These are phyloP conservation scores for Nibea coibor DNA, from an alignment of 2,113 vertebrate species.

Conservation along the genomic window DNA sequence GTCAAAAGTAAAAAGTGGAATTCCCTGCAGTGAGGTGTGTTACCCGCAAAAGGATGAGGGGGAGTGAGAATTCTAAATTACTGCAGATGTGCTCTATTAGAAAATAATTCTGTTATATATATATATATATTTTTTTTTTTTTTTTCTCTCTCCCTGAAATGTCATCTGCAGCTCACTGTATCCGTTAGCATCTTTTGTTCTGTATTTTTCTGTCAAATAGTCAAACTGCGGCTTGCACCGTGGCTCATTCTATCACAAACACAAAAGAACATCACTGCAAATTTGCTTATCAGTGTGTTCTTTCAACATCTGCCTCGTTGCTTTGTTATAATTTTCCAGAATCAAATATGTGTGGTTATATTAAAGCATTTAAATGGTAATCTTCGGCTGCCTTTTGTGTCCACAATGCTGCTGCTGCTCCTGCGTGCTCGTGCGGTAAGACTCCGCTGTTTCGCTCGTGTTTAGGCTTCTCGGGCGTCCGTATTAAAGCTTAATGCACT, in stretches of 20 bases:
- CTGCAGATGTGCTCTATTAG: conserved; percentile 58
- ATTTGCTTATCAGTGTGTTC: conserved; percentile 73
- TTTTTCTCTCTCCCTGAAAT: conserved; percentile 33
- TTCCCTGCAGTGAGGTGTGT: conserved; percentile 77
- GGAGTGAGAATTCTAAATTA: conserved; percentile 69
- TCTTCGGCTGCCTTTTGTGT: conserved; percentile 59
- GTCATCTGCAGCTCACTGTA: conserved; percentile 53
- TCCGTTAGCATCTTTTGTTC: conserved; percentile 76
- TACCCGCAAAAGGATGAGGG: conserved; percentile 67
- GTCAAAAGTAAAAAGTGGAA: conserved; percentile 70
- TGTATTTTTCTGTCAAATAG: conserved; percentile 68
- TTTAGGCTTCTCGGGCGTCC: conserved; percentile 57
- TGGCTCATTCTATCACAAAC: conserved; percentile 53
- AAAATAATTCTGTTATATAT: conserved; percentile 56
- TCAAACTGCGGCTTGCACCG: conserved; percentile 54
- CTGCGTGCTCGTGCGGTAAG: conserved; percentile 30
- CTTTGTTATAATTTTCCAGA: conserved; percentile 64
- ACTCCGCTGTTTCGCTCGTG: conserved; percentile 53
- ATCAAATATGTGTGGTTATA: conserved; percentile 57
- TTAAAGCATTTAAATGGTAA: conserved; percentile 72
- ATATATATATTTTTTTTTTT: background rate
- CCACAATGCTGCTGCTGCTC: conserved; percentile 3
- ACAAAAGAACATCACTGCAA: conserved; percentile 63
- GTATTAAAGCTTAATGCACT: conserved; percentile 79
- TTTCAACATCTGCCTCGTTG: conserved; percentile 66